phyloP scores from a whole-genome alignment of 2,113 vertebrate species.

The Zosterops pallidus region DNA sequence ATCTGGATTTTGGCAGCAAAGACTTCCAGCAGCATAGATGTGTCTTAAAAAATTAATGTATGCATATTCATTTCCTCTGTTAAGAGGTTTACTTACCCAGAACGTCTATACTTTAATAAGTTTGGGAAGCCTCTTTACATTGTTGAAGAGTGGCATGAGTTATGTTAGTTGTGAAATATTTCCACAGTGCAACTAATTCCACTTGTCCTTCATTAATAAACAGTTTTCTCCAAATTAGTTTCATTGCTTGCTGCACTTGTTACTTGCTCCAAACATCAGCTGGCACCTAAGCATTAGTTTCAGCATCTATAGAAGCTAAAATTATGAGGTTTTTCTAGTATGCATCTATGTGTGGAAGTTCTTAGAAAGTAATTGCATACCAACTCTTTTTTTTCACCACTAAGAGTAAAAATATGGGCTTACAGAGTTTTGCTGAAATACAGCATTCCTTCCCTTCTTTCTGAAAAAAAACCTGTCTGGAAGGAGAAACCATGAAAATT shows the following conservation, averaged over 20 bases:
- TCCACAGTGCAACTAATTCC: background rate
- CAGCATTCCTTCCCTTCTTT: background rate
- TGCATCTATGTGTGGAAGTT: background rate
- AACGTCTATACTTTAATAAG: rapidly evolving
- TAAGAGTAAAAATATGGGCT: background rate
- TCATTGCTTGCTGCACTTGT: background rate
- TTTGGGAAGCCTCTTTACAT: background rate
- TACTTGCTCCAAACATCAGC: background rate
- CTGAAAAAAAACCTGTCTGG: background rate
- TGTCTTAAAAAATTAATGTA: background rate
- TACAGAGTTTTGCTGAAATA: background rate
- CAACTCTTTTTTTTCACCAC: background rate
- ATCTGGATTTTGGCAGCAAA: background rate
- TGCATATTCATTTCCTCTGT: background rate
- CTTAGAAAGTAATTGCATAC: background rate
- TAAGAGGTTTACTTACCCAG: background rate
- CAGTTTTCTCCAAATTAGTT: background rate
- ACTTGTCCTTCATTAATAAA: background rate
- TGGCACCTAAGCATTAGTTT: background rate
- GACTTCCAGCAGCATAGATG: background rate
- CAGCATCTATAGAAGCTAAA: background rate
- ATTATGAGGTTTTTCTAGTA: background rate
- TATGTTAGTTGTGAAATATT: background rate
- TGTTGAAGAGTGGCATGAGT: background rate
- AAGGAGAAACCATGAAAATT: background rate